Evolutionary conservation across 2,888 invertebrate species (phyloP), one percentile per base, ranked within the genome.

Genomic region (Melitaea athalia): DNA sequence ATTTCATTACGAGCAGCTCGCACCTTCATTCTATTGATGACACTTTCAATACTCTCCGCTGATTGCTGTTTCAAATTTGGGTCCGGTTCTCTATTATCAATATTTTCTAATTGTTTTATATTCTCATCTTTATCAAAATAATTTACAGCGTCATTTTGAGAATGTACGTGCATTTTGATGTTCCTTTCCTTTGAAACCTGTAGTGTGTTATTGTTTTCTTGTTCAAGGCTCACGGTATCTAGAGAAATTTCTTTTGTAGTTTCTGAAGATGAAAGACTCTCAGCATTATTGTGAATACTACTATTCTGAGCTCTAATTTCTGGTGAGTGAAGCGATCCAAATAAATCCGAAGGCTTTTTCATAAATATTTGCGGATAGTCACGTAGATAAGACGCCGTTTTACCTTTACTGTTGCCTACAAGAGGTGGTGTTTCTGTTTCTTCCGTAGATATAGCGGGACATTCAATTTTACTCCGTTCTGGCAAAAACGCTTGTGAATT

Each of bases 291-390:
- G 14, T 50, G 8, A 14, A 15, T 6, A 43, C 12, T 57, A 42
- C 43, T 43, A 47, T 17, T 60, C 45, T 76, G 67, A 53, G 74
- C 71, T 66, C 79, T 75, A 31, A 24, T 49, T 24, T 71, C 68
- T 24, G 57, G 24, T 50, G 49, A 43, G 60, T 47, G 64, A n/a
- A 70, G 52, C 5, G 59, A n/a, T 17, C 67, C 63, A 12, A 73
- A 77, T 65, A 38, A 38, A 31, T 86, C 86, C 0, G 82, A 74
- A 12, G 79, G 71, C 62, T 81, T 89, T 75, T 86, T 91, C 82
- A 84, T 86, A 76, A 92, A 92, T 79, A 91, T 90, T 75, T 91
- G 84, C 15, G 91, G 91, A 77, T 90, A 91, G 63, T 92, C 86
- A 45, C 82, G 81, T 55, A 92, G 74, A 69, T 91, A 92, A 6